Base-by-base conservation (phyloP, 2,113 vertebrate species). In the Gopherus flavomarginatus region DNA sequence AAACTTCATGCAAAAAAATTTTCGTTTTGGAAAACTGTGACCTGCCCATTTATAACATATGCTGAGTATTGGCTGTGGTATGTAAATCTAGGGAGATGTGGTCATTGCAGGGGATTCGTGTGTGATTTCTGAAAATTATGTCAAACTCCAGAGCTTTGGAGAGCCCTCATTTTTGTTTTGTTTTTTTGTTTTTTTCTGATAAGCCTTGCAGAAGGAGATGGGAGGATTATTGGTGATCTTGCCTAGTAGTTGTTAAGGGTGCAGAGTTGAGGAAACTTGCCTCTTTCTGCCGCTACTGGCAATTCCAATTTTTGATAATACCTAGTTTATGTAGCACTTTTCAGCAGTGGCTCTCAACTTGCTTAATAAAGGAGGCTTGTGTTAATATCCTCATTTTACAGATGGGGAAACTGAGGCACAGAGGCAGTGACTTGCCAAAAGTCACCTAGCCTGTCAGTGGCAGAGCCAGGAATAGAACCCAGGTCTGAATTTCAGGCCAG, bases 131-230 rank as follows among this genome's bases (percentile, higher is more conserved):
- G 56, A 77, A 94, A 75, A 59, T 16, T 31, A 31, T 81, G 86
- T 86, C 83, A 91, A 38, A 87, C 42, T 75, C 65, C 53, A 78
- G 65, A 59, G 29, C 54, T 65, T 62, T 94, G 85, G 54, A 86
- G 92, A 88, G 42, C 31, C 7, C 38, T 7, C 53, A 26, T 0
- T 0, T 80, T 50, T 42, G 47, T 49, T 49, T 49, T 47, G 47
- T 47, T 47, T 47, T 47, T 47, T 47, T 47, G 47, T 47, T 72
- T 80, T 82, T 72, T 83, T 75, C 72, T 85, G 78, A 35, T 19
- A 89, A 81, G 72, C n/a, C 38, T 75, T 75, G 22, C 42, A 26
- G 19, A 42, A 42, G 42, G 38, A 42, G 22, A 42, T 4, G 27
- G 0, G 17, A 81, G 57, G 65, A 84, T 81, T 69, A 78, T 0